Evolutionary conservation across 2,888 invertebrate species (phyloP).

Genomic region (Erannis defoliaria): DNA sequence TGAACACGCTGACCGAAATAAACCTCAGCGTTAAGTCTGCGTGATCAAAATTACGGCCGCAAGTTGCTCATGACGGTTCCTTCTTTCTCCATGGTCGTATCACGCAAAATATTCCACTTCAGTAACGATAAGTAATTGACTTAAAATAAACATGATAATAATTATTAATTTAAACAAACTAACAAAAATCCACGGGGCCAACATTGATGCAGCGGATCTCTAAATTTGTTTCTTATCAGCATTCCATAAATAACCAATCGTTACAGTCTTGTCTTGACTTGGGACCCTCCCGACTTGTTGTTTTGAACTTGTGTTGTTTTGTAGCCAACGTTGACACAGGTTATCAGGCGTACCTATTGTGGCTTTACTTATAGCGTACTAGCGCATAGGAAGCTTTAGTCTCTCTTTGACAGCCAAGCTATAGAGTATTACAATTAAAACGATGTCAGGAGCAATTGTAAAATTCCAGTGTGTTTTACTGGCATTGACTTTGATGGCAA

Average conservation of each 20-base stretch:
- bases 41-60: not conserved
- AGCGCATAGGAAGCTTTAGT: constrained; percentile 79
- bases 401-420: constrained; percentile 56
- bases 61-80: not conserved
- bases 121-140: not conserved
- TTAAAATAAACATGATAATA: constrained; percentile 3
- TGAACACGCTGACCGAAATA: too few relatives aligned
- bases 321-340: constrained; percentile 79
- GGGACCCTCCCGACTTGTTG: constrained; percentile 74
- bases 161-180: constrained; percentile 32
- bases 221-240: constrained; percentile 72
- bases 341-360: constrained; percentile 81
- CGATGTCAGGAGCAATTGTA: constrained; percentile 61
- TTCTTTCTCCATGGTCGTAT: too few relatives aligned
- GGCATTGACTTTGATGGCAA: constrained; percentile 57
- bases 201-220: constrained; percentile 60
- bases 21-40: not conserved
- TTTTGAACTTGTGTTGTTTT: constrained; percentile 80
- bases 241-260: constrained; percentile 77
- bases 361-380: constrained; percentile 60
- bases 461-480: constrained; percentile 60
- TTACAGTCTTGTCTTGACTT: constrained; percentile 70
- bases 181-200: constrained; percentile 38
- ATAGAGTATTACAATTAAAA: constrained; percentile 47
- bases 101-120: constrained; percentile 15